Evolutionary conservation across 2,888 invertebrate genomes (phyloP).

Genomic region (Adelognathus sp.): DNA sequence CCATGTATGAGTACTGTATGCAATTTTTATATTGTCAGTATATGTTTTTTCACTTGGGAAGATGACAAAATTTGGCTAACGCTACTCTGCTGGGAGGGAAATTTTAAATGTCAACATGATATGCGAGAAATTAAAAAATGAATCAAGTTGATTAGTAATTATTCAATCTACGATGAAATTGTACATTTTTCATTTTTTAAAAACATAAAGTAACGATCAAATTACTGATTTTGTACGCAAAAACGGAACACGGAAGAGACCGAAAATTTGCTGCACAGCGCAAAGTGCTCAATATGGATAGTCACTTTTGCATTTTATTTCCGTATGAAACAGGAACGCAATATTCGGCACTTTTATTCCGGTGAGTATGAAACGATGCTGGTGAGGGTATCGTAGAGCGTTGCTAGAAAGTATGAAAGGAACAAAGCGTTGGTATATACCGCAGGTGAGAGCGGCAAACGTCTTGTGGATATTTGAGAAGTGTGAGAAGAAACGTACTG

Average conservation of each 20-base stretch:
- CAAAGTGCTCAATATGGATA: neutral
- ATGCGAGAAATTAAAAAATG: too few relatives aligned
- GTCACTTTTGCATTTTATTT: neutral
- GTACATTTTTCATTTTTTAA: too few relatives aligned
- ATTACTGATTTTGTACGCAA: neutral
- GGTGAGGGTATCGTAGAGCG: neutral
- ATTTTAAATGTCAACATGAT: too few relatives aligned
- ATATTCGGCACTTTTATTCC: neutral
- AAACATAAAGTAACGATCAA: too few relatives aligned
- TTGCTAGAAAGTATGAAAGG: neutral
- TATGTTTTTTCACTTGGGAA: too few relatives aligned
- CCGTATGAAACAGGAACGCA: neutral
- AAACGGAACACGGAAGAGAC: neutral
- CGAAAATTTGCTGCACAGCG: neutral
- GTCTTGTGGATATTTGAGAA: neutral
- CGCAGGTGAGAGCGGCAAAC: constrained; percentile 17
- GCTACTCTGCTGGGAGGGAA: too few relatives aligned
- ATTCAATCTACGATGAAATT: too few relatives aligned
- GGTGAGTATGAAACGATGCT: constrained; percentile 7
- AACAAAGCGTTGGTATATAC: neutral
- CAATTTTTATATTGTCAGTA: too few relatives aligned
- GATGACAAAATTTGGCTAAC: too few relatives aligned
- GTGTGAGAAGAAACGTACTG: neutral
- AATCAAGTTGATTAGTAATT: too few relatives aligned
- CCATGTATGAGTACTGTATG: too few relatives aligned